Conservation (phyloP, 2,888 invertebrate species). For the Augiades crinisus region DNA sequence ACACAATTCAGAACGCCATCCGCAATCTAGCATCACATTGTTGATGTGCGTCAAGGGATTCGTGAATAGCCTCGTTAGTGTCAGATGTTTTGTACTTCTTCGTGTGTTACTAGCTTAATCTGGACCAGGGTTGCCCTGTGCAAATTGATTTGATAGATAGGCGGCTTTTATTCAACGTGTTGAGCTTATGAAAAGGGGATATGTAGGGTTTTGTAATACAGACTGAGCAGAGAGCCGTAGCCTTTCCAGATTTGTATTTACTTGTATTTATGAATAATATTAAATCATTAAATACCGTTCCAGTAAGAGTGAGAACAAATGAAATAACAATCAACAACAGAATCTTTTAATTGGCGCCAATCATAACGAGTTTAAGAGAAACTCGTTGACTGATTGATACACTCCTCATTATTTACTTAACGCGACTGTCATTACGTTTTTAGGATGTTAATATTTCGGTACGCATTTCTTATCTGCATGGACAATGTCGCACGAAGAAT, state of each 20-base stretch:
- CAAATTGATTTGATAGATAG: not conserved
- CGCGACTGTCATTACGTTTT: not conserved
- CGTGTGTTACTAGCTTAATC: conserved; percentile 29
- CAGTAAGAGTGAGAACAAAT: not conserved
- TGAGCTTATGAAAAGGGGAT: too few species aligned
- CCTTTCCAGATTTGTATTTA: too few species aligned
- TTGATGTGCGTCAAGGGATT: conserved; percentile 20
- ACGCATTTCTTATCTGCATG: not conserved
- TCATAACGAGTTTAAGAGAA: not conserved
- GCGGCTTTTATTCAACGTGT: too few species aligned
- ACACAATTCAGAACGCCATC: conserved; percentile 36
- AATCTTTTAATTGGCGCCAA: conserved; percentile 10
- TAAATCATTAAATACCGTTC: not conserved
- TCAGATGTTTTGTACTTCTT: conserved; percentile 57
- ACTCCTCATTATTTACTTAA: not conserved
- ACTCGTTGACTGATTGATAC: not conserved
- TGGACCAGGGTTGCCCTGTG: conserved; percentile 8
- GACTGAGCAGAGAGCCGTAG: too few species aligned
- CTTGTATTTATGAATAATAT: too few species aligned
- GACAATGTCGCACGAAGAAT: not conserved
- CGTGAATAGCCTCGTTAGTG: conserved; percentile 75
- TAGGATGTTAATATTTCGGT: not conserved
- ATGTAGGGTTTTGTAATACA: too few species aligned
- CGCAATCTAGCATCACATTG: conserved; percentile 37
- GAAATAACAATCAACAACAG: conserved; percentile 1